Evolutionary conservation across 1,140 invertebrate genomes (phyloP), one percentile per base, ranked within the genome.

Genomic region (Berghia stephanieae): DNA sequence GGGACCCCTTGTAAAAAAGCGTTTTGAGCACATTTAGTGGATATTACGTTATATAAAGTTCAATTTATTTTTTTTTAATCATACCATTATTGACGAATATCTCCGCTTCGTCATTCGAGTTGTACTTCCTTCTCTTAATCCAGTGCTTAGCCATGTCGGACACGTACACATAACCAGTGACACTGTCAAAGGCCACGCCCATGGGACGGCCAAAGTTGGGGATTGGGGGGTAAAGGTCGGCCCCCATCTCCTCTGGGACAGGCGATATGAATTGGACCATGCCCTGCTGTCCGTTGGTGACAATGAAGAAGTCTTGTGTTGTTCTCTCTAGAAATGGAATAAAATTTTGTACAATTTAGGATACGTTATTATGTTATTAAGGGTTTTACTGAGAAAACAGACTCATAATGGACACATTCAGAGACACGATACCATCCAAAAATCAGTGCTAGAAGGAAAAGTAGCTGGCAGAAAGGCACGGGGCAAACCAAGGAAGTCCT

Each of bases 141-240:
- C 49, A 66, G 21, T 66, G 75, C 40, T 49, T 69, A 16, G 66
- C 34, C 18, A 80, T 63, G 49, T 83, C 82, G 69, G 73, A 80
- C 86, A 93, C 95, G 88, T 94, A 94, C 43, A 96, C 92, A 63
- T 91, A 91, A 76, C 91, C 90, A 34, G 89, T 90, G n/a, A 84
- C 87, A 0, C 92, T 89, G 89, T 95, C 93, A 83, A 92, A 94
- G 89, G 94, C 94, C 55, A 95, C 87, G 36, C 92, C 92, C 52
- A 91, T 90, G 18, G 94, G 92, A 52, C 91, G 87, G 27, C 88
- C 90, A n/a, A 93, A 89, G 83, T 92, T 92, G 46, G 91, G 91
- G 75, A 94, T 92, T 10, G 80, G 78, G 44, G 76, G 79, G 78
- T 93, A 91, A 87, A 94, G 93, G 5, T 93, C 91, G 83, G 93